These are phyloP conservation scores for Madoqua kirkii DNA, from an alignment of 2,113 vertebrate genomes.

Conservation along the genomic window DNA sequence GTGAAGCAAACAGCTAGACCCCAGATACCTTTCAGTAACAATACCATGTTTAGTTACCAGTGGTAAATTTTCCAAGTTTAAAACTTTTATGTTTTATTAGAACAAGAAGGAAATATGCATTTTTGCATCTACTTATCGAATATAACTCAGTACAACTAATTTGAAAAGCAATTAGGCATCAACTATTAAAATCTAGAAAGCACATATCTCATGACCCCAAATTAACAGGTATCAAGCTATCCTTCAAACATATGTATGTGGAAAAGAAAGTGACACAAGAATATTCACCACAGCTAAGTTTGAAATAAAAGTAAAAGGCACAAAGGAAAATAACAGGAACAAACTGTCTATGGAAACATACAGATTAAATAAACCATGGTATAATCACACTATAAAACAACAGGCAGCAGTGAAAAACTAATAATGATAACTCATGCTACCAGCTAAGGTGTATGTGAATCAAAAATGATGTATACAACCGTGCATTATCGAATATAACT, in stretches of 20 bases:
- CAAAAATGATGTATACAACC: no score
- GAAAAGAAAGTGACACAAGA: background rate
- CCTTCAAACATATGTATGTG: background rate
- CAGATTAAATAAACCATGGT: no score
- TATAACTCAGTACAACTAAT: background rate
- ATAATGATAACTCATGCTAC: no score
- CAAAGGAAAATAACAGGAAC: background rate
- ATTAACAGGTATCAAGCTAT: background rate
- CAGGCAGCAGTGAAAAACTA: no score
- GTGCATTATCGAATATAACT: background rate
- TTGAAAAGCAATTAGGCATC: background rate
- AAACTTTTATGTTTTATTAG: background rate
- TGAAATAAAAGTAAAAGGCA: background rate
- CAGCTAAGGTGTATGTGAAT: no score
- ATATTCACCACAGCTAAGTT: background rate
- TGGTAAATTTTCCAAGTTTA: background rate
- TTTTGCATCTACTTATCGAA: background rate
- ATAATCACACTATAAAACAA: no score
- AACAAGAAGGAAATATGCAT: background rate
- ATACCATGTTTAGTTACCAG: background rate
- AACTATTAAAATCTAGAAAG: constrained; percentile 11
- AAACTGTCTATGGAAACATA: background rate
- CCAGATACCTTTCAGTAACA: background rate
- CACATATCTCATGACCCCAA: background rate
- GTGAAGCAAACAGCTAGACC: background rate